A percentile compares a stretch with the other conserved stretches of the same genome.
These are phyloP conservation scores for Leptosomus discolor DNA, from an alignment of 2,113 vertebrate genomes.

Conservation along the genomic window DNA sequence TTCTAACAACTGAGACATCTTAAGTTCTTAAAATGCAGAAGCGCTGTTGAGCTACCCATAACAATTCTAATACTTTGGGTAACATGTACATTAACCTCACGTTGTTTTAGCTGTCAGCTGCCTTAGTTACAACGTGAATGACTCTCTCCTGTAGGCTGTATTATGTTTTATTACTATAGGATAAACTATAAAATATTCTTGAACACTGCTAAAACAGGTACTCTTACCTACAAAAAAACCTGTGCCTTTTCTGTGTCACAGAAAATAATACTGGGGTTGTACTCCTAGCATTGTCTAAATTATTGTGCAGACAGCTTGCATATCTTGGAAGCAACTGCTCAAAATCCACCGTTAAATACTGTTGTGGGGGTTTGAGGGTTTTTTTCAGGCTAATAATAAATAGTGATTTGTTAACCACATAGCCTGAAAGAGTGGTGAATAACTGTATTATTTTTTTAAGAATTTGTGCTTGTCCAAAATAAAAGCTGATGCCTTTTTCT, in stretches of 20 bases:
- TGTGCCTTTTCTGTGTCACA: not conserved
- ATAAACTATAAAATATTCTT: not conserved
- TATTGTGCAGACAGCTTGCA: not conserved
- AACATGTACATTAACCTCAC: not conserved
- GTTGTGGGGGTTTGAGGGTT: not conserved
- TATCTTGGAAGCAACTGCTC: not conserved
- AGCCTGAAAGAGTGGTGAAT: not conserved
- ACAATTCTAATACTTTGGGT: not conserved
- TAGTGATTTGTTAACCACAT: not conserved
- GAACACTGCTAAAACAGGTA: not conserved
- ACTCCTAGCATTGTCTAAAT: not conserved
- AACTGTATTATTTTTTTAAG: not conserved
- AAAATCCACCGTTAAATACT: not conserved
- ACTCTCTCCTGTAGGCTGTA: not conserved
- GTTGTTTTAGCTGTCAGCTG: not conserved
- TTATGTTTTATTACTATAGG: not conserved
- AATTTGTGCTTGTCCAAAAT: not conserved
- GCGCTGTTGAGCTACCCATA: fast-evolving
- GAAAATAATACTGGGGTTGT: not conserved
- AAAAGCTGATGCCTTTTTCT: not conserved
- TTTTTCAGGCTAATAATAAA: not conserved
- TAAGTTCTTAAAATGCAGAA: not conserved
- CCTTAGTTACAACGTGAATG: not conserved
- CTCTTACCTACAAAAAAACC: not conserved
- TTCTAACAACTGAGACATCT: not conserved